These are phyloP conservation scores for Lepus townsendii DNA, from an alignment of 2,797 vertebrate genomes.

Conservation along the genomic window DNA sequence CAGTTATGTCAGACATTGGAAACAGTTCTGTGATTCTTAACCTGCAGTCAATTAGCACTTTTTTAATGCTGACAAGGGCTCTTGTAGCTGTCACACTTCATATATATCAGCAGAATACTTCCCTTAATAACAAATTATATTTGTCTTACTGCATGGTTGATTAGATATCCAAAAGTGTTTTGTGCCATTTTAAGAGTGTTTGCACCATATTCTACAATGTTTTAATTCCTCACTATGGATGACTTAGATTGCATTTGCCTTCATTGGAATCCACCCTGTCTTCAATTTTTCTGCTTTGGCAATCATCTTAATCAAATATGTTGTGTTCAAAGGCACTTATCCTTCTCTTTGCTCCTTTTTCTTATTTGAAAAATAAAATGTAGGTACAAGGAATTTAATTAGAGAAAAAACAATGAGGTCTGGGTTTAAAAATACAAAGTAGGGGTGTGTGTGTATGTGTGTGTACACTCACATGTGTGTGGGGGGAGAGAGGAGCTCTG, in stretches of 20 bases:
- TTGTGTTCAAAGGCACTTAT: neutral
- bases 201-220: neutral
- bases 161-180: neutral
- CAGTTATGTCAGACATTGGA: neutral
- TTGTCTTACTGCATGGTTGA: neutral
- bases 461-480: neutral
- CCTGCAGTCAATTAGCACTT: neutral
- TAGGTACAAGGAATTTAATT: slow-evolving; percentile 3
- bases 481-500: neutral
- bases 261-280: neutral
- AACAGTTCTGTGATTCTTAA: neutral
- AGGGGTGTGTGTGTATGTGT: too few species aligned
- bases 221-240: neutral
- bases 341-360: neutral
- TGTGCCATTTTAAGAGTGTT: slow-evolving; percentile 15
- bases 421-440: slow-evolving; percentile 41
- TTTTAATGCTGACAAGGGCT: neutral
- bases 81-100: neutral
- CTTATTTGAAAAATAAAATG: slow-evolving; percentile 2
- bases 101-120: neutral
- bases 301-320: neutral
- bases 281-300: neutral
- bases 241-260: neutral
- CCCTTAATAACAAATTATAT: neutral
- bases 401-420: neutral